phyloP scores from a whole-genome alignment of 2,113 vertebrate species.

The Odobenus rosmarus region DNA sequence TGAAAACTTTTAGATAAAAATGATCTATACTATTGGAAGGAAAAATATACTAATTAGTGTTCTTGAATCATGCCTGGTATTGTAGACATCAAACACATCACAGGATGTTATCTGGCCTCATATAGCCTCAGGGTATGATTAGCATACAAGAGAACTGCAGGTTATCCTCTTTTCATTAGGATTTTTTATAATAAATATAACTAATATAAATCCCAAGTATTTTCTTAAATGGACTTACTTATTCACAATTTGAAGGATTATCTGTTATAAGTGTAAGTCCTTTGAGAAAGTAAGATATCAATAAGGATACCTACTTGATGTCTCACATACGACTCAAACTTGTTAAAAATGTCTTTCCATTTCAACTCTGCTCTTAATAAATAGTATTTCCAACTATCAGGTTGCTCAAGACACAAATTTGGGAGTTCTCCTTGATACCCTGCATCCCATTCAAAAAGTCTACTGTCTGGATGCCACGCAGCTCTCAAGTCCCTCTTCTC shows the following conservation, averaged over 20 bases:
- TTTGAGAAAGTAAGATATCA: not conserved
- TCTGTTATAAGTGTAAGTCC: not conserved
- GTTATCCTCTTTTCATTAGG: not conserved
- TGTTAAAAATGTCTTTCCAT: not conserved
- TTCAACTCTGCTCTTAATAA: not conserved
- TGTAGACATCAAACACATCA: not conserved
- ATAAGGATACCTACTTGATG: not conserved
- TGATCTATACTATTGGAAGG: not conserved
- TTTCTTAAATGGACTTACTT: not conserved
- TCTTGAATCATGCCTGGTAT: not conserved
- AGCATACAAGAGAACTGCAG: not conserved
- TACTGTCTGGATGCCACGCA: not conserved
- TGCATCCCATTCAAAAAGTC: not conserved
- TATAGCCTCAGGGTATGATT: not conserved
- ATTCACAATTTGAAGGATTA: slow-evolving; percentile 22
- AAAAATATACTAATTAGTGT: not conserved
- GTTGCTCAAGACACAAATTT: not conserved
- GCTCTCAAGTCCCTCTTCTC: not conserved
- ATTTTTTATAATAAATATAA: not conserved
- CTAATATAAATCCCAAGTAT: not conserved
- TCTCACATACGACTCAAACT: not conserved
- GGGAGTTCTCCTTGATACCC: not conserved
- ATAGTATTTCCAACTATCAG: not conserved
- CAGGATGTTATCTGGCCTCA: not conserved
- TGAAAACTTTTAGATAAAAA: slow-evolving; percentile 24